A percentile compares a stretch with the other conserved stretches of the same genome.
These are phyloP conservation scores for Euphydryas editha DNA, from an alignment of 2,888 invertebrate species.

Conservation along the genomic window DNA sequence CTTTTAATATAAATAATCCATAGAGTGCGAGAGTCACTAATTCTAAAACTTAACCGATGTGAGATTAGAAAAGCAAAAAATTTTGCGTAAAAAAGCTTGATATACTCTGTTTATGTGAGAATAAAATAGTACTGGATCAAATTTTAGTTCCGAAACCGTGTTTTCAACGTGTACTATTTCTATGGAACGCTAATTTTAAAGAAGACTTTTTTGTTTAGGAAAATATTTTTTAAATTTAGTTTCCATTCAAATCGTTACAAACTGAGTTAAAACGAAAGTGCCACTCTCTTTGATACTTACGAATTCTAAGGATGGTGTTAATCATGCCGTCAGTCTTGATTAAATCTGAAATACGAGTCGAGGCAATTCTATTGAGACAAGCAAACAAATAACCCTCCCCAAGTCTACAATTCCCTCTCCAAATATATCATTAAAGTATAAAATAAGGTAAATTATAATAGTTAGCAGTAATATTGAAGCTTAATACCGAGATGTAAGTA, in stretches of 20 bases:
- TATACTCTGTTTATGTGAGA: background rate
- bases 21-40: too few species aligned
- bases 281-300: constrained; percentile 21
- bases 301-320: constrained; percentile 35
- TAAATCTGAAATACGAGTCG: constrained; percentile 34
- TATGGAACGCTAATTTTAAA: background rate
- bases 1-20: too few species aligned
- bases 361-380: constrained; percentile 25
- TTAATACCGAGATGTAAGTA: background rate
- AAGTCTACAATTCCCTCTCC: constrained; percentile 7
- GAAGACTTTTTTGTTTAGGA: background rate
- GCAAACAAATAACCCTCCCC: constrained; percentile 28
- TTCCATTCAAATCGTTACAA: constrained; percentile 1
- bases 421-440: constrained; percentile 8
- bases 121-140: background rate
- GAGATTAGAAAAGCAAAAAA: too few species aligned
- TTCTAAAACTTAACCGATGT: too few species aligned
- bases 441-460: constrained; percentile 9
- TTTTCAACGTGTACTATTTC: background rate
- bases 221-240: background rate
- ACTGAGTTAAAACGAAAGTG: constrained; percentile 11
- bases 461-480: background rate
- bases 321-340: constrained; percentile 36
- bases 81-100: too few species aligned
- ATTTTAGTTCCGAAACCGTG: background rate